Conservation (phyloP, 2,888 invertebrate genomes). For the Salticus scenicus region DNA sequence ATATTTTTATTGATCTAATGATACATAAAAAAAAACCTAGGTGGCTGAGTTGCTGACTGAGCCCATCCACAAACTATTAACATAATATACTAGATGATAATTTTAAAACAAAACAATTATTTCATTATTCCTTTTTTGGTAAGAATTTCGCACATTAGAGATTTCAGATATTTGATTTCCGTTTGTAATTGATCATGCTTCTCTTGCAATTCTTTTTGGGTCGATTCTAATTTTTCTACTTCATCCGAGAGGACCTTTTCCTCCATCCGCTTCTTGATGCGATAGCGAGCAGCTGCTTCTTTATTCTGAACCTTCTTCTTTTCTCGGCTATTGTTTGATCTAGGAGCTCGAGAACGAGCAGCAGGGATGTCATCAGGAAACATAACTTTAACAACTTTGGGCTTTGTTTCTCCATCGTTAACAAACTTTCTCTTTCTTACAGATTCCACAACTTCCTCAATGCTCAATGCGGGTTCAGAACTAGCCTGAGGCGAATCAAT, state of each 20-base stretch:
- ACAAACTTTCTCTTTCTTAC: slow-evolving; percentile 38
- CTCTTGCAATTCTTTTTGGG: slow-evolving; percentile 36
- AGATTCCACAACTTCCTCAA: slow-evolving; percentile 33
- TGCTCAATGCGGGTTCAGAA: slow-evolving; percentile 3
- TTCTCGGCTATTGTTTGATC: slow-evolving; percentile 3
- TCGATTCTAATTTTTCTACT: slow-evolving; percentile 26
- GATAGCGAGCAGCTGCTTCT: slow-evolving; percentile 65
- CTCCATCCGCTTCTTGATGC: slow-evolving; percentile 47
- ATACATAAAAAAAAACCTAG: slow-evolving; percentile 29
- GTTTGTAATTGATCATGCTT: slow-evolving; percentile 39
- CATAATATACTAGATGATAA: slow-evolving; percentile 10
- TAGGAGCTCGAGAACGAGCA: background rate
- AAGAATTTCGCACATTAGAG: slow-evolving; percentile 53
- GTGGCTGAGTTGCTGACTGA: slow-evolving; percentile 43
- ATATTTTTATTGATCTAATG: slow-evolving; percentile 36
- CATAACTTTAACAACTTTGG: slow-evolving; percentile 34
- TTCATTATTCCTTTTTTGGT: slow-evolving; percentile 32
- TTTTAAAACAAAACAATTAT: background rate
- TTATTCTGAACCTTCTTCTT: slow-evolving; percentile 66
- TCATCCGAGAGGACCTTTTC: slow-evolving; percentile 33
- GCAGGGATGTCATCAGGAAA: background rate
- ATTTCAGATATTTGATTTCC: slow-evolving; percentile 60
- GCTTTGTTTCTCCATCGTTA: slow-evolving; percentile 28
- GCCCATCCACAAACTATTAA: slow-evolving; percentile 42
- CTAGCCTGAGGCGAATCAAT: background rate